Percentiles rank a stretch among this genome's conserved stretches.
phyloP scores from a whole-genome alignment of 2,113 vertebrate species.

The Morone chrysops region DNA sequence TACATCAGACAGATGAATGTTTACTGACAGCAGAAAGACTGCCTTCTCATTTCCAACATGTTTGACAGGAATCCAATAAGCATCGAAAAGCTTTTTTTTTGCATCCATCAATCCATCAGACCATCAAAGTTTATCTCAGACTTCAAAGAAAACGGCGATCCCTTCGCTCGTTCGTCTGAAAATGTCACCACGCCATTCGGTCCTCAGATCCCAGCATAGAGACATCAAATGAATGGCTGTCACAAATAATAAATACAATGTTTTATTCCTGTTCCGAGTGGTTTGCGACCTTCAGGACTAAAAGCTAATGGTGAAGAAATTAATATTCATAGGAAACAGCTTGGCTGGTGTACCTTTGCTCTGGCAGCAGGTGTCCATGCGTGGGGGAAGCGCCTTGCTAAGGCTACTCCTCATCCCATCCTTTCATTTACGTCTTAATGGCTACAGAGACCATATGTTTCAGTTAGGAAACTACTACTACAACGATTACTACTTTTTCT shows the following conservation, averaged over 20 bases:
- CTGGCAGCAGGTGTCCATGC: conserved; percentile 75
- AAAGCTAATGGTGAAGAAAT: conserved; percentile 58
- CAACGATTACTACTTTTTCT: background rate
- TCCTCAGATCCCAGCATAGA: conserved; percentile 30
- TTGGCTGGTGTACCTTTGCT: conserved; percentile 71
- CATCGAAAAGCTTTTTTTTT: conserved; percentile 12
- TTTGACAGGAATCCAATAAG: conserved; percentile 47
- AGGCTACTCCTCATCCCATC: conserved; percentile 6
- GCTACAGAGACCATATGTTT: conserved; percentile 55
- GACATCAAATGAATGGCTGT: conserved; percentile 61
- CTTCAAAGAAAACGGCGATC: too few relatives aligned
- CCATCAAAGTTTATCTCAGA: conserved; percentile 19
- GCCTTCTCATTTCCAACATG: background rate
- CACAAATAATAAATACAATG: conserved; percentile 57
- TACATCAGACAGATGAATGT: conserved; percentile 26
- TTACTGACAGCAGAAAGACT: conserved; percentile 2
- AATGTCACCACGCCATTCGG: conserved; percentile 4
- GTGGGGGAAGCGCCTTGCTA: conserved; percentile 19
- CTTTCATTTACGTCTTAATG: conserved; percentile 71
- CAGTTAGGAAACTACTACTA: conserved; percentile 31
- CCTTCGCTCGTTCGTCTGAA: background rate
- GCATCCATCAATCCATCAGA: conserved; percentile 4
- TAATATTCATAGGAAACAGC: conserved; percentile 76
- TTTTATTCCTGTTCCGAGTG: conserved; percentile 26
- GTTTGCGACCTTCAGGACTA: conserved; percentile 50